Base-by-base conservation (phyloP, 2,888 invertebrate species). In the Dendrolimus pini region DNA sequence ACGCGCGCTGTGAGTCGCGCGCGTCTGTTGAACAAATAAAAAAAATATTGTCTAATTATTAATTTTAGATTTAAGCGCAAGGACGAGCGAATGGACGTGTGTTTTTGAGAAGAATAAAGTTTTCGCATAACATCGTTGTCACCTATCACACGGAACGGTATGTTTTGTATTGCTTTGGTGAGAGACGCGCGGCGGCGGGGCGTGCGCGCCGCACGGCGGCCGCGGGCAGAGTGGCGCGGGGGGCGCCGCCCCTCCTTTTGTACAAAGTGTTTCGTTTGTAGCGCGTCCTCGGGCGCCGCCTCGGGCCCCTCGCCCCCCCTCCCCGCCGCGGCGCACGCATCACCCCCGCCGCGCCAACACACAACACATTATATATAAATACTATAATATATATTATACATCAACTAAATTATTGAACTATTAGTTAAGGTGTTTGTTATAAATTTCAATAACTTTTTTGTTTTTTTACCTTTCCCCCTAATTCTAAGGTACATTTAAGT, bases 381-480 rank as follows among this genome's bases (percentile, higher is more conserved):
- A 10, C 9, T 47, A 47, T 47, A 10, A 47, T 47, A 47, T 47
- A 47, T 47, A 47, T 47, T 70, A 74, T 75, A 84, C 82, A 79
- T 80, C 70, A 76, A 85, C 88, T 86, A 83, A 85, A 89, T 86
- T 87, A 89, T 89, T 89, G 77, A 83, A 87, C 78, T 86, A 89
- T 89, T 88, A 86, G 80, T 89, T 90, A 90, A 90, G 89, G 86
- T 83, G 89, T 90, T 90, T 90, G 89, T 90, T 90, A 89, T 89
- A 89, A 80, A 89, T 86, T 89, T 89, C 88, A 85, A 86, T 90
- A 89, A 88, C 87, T 86, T 88, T 83, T 87, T 89, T 88, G 86
- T 86, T 89, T 89, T 89, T 86, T 88, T 77, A 88, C 89, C 87
- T 88, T 88, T 80, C 84, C 87, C 88, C 85, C 88, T 85, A 82